Evolutionary conservation across 1,140 invertebrate species (phyloP), one percentile per base, ranked within the genome.

Genomic region (Brachionus sp.): DNA sequence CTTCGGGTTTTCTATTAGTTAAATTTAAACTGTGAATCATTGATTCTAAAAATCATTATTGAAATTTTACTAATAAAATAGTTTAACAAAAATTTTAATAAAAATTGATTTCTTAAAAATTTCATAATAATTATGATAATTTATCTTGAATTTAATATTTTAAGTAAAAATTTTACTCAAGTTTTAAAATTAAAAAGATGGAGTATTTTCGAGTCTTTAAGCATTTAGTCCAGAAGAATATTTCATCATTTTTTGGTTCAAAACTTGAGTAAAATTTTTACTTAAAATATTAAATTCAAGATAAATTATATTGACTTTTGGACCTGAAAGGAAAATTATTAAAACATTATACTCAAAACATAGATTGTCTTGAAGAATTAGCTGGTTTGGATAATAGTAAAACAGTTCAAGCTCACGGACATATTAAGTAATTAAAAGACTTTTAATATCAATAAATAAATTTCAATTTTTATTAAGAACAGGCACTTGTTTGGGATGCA

Each of bases 381-480:
- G 93, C 95, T 77, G 95, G 94, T n/a, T 89, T 98, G 77, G 92
- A 93, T 2, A 92, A 91, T 12, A 93, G 95, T 0, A 95, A 94
- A 89, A 87, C 97, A 64, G 93, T 98, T 2, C 95, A 98, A 88
- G 95, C 95, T 35, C 95, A 98, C 89, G 96, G 96, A 4, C 94
- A 95, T 13, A 97, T 97, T 5, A 75, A 39, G 68, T 73, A 66
- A 77, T 86, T 87, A 85, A 86, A 86, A 86, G 78, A 0, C 3
- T 1, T 25, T 64, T 39, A 37, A 68, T 73, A 1, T 62, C 6
- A 12, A 73, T n/a, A n/a, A 16, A 7, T 78, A 19, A n/a, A 6
- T 70, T 33, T 37, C 23, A 13, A 64, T 42, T 44, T 1, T 75
- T 23, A n/a, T 80, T 80, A 23, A 66, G 50, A 53, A 73, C 23